Percentiles rank a stretch among this genome's conserved stretches.
Conservation (phyloP, 2,113 vertebrate species). For the Chaetodon trifascialis region DNA sequence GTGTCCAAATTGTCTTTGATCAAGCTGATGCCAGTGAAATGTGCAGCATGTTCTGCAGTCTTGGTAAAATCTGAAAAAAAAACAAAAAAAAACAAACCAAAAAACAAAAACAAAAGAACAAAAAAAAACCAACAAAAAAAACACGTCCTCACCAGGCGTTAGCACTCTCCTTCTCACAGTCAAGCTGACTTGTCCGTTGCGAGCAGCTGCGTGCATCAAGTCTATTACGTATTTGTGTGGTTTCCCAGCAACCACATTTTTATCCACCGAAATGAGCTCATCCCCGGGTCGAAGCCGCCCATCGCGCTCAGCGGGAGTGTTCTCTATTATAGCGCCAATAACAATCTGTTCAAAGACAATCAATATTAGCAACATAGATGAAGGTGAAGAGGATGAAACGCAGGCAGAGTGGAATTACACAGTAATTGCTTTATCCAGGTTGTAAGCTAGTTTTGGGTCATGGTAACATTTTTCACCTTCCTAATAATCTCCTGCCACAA, state of each 20-base stretch:
- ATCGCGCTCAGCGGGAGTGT: slow-evolving; percentile 97
- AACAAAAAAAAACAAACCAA: slow-evolving; percentile 37
- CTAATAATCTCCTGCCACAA: slow-evolving; percentile 30
- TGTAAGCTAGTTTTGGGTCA: slow-evolving; percentile 27
- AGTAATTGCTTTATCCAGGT: slow-evolving; percentile 16
- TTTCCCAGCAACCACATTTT: slow-evolving; percentile 96
- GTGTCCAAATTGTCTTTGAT: slow-evolving; percentile 35
- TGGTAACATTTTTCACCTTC: slow-evolving; percentile 31
- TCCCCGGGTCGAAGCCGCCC: slow-evolving; percentile 96
- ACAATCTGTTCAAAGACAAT: slow-evolving; percentile 90
- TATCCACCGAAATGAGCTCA: slow-evolving; percentile 97
- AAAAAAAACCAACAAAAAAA: slow-evolving; percentile 8
- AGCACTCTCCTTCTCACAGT: slow-evolving; percentile 96
- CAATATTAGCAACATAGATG: slow-evolving; percentile 73
- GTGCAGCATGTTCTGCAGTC: slow-evolving; percentile 32
- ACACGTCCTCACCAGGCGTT: slow-evolving; percentile 87
- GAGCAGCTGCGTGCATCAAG: slow-evolving; percentile 98
- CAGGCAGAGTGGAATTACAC: slow-evolving; percentile 25
- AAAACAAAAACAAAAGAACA: not conserved
- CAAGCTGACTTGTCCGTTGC: slow-evolving; percentile 97
- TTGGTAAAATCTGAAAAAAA: slow-evolving; percentile 38
- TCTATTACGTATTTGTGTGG: slow-evolving; percentile 99
- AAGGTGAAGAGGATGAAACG: slow-evolving; percentile 47
- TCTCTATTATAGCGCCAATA: slow-evolving; percentile 97
- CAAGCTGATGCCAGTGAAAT: slow-evolving; percentile 42